Evolutionary conservation across 2,797 vertebrate genomes (phyloP).

Genomic region (Acridotheres tristis): DNA sequence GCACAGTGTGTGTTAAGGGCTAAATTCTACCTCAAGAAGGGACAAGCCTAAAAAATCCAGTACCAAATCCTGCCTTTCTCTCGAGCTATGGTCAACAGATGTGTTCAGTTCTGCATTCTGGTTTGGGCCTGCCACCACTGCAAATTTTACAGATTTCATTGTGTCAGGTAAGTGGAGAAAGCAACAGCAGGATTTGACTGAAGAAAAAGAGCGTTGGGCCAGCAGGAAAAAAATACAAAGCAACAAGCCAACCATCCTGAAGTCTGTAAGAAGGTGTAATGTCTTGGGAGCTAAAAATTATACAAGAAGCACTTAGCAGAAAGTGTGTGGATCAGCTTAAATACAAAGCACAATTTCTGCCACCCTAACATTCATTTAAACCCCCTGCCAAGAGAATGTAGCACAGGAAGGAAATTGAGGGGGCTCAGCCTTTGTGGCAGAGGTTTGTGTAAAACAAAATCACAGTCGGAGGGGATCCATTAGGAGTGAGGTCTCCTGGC

Average conservation of each 20-base stretch:
- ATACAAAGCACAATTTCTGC: not conserved
- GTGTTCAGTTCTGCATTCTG: not conserved
- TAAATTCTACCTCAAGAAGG: not conserved
- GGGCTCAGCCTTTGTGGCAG: slow-evolving; percentile 35
- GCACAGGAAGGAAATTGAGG: slow-evolving; percentile 36
- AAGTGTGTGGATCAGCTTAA: not conserved
- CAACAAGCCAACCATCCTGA: not conserved
- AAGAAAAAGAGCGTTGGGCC: not conserved
- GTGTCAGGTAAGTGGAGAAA: not conserved
- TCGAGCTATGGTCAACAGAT: not conserved
- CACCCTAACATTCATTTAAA: not conserved
- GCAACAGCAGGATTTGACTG: not conserved
- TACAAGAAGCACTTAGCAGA: not conserved
- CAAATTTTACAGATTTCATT: not conserved
- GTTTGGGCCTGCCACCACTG: not conserved
- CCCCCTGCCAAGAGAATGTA: slow-evolving; percentile 3
- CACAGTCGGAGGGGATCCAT: slow-evolving; percentile 43
- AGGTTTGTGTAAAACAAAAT: slow-evolving; percentile 58
- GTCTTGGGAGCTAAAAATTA: not conserved
- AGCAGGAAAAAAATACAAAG: not conserved
- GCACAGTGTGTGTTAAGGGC: not conserved
- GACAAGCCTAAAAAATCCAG: not conserved
- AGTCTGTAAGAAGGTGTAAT: not conserved
- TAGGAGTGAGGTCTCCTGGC: slow-evolving; percentile 47
- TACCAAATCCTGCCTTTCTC: not conserved